phyloP scores from a whole-genome alignment of 2,797 vertebrate species.

The Sebastes umbrosus region DNA sequence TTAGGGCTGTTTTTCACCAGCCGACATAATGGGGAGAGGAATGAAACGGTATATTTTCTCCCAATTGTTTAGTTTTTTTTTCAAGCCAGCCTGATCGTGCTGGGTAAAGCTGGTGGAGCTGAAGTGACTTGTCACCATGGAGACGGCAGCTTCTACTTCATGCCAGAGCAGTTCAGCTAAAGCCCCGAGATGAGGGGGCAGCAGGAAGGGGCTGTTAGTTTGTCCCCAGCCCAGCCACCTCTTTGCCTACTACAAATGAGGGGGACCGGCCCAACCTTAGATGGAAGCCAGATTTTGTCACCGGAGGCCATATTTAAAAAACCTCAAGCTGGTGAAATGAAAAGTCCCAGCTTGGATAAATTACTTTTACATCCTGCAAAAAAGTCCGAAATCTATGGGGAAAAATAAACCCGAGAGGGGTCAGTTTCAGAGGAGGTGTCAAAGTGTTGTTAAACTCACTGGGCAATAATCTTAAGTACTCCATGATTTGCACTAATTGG shows the following conservation, averaged over 20 bases:
- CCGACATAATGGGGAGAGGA: constrained; percentile 55
- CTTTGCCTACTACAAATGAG: constrained; percentile 38
- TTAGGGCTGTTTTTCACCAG: constrained; percentile 66
- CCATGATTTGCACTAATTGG: constrained; percentile 84
- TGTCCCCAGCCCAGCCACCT: constrained; percentile 53
- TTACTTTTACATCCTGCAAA: constrained; percentile 52
- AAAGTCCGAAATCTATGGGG: constrained; percentile 55
- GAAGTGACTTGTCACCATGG: constrained; percentile 82
- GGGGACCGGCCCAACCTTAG: constrained; percentile 37
- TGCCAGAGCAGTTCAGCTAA: constrained; percentile 75
- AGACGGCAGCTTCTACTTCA: constrained; percentile 75
- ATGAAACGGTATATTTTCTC: constrained; percentile 65
- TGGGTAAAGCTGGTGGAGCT: constrained; percentile 70
- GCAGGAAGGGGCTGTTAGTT: constrained; percentile 52
- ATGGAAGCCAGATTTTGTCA: constrained; percentile 71
- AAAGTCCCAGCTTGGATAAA: constrained; percentile 61
- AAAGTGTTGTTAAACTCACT: constrained; percentile 80
- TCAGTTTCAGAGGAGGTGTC: constrained; percentile 80
- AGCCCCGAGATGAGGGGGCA: constrained; percentile 68
- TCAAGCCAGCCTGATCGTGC: constrained; percentile 51
- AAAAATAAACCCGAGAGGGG: constrained; percentile 67
- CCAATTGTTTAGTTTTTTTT: constrained; percentile 48
- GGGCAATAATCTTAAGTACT: constrained; percentile 83
- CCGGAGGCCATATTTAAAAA: constrained; percentile 44
- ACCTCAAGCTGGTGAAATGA: constrained; percentile 35